phyloP scores from a whole-genome alignment of 2,113 vertebrate species.

The Pelusios castaneus region DNA sequence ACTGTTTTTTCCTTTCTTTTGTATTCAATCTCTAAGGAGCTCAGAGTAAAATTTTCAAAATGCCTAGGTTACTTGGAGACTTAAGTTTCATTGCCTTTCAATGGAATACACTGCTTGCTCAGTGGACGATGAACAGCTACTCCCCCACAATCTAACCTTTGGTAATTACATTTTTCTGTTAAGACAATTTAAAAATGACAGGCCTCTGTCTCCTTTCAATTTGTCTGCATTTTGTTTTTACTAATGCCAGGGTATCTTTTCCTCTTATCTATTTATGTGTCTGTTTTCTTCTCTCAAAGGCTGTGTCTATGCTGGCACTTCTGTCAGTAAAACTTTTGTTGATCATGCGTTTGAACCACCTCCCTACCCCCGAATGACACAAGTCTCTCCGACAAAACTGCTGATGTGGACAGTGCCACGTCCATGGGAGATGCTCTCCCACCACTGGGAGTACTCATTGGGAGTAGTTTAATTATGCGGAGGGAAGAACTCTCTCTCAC shows the following conservation, averaged over 20 bases:
- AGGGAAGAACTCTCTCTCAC: too few relatives aligned
- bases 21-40: background rate
- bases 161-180: background rate
- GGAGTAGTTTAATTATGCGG: too few relatives aligned
- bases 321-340: too few relatives aligned
- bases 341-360: too few relatives aligned
- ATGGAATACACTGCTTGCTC: background rate
- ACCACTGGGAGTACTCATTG: too few relatives aligned
- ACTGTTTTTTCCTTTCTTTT: background rate
- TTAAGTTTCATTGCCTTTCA: background rate
- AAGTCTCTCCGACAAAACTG: too few relatives aligned
- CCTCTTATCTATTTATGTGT: background rate
- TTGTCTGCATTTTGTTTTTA: background rate
- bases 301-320: too few relatives aligned
- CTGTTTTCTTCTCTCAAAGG: background rate
- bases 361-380: too few relatives aligned
- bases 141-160: background rate
- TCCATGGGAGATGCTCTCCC: too few relatives aligned
- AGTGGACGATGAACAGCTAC: background rate
- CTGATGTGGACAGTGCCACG: too few relatives aligned
- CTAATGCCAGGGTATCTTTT: background rate
- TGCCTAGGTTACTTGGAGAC: background rate
- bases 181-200: too few relatives aligned
- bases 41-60: background rate
- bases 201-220: background rate